These are phyloP conservation scores for Heliconius erato DNA, from an alignment of 2,888 invertebrate genomes.

Conservation along the genomic window DNA sequence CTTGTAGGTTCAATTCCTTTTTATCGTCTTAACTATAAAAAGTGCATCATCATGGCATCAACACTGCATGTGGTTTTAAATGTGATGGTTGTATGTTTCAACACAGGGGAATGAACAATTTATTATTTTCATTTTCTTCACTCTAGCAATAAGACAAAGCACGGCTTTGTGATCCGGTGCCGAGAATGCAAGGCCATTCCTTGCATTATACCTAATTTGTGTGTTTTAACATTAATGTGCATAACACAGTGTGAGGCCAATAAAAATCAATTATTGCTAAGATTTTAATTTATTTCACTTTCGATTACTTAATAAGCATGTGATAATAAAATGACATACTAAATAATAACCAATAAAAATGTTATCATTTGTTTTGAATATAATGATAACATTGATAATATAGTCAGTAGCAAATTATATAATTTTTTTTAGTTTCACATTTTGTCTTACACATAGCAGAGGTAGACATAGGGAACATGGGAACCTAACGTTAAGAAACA, in stretches of 20 bases:
- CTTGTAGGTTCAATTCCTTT: too few relatives aligned
- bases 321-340: constrained; percentile 1
- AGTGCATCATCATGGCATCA: too few relatives aligned
- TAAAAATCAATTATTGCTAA: too few relatives aligned
- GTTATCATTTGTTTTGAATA: background rate
- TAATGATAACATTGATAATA: background rate
- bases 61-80: background rate
- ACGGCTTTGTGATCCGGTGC: too few relatives aligned
- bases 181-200: too few relatives aligned
- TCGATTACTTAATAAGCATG: background rate
- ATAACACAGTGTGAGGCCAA: too few relatives aligned
- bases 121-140: background rate
- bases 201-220: too few relatives aligned
- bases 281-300: too few relatives aligned
- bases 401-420: background rate
- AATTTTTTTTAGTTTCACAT: background rate
- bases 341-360: background rate
- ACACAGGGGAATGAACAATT: background rate
- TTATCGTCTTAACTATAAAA: too few relatives aligned
- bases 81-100: background rate
- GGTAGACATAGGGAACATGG: background rate
- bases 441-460: background rate
- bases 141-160: background rate
- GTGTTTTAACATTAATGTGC: too few relatives aligned
- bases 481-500: background rate